Conservation (phyloP, 2,113 vertebrate species). For the Pangasianodon hypophthalmus region DNA sequence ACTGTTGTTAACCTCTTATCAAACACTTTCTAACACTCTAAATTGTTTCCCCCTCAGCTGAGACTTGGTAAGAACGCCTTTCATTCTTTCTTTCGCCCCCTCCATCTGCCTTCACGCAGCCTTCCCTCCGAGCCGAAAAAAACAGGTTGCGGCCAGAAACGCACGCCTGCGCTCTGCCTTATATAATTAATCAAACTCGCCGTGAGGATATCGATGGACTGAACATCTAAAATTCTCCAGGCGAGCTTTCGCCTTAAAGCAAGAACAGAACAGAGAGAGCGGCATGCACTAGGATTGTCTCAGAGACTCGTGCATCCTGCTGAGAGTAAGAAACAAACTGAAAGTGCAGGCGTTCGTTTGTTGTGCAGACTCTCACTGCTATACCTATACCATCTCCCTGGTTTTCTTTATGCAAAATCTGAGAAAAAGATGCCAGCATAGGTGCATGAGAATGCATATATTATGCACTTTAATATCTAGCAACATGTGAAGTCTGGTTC, state of each 20-base stretch:
- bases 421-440: slow-evolving; percentile 26
- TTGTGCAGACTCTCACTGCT: slow-evolving; percentile 28
- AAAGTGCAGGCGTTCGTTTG: slow-evolving; percentile 32
- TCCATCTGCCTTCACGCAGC: slow-evolving; percentile 55
- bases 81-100: slow-evolving; percentile 46
- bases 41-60: slow-evolving; percentile 53
- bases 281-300: slow-evolving; percentile 22
- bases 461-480: slow-evolving; percentile 33
- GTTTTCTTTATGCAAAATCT: slow-evolving; percentile 33
- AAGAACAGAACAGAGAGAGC: slow-evolving; percentile 38
- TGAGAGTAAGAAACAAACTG: slow-evolving; percentile 37
- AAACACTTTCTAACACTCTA: slow-evolving; percentile 52
- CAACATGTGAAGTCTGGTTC: not conserved
- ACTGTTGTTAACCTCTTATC: slow-evolving; percentile 59
- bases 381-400: slow-evolving; percentile 9
- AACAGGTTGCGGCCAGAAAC: slow-evolving; percentile 53
- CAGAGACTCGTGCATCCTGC: slow-evolving; percentile 30
- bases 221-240: slow-evolving; percentile 50
- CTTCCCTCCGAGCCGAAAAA: slow-evolving; percentile 46
- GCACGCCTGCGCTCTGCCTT: slow-evolving; percentile 45
- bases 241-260: slow-evolving; percentile 44
- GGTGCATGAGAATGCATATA: slow-evolving; percentile 49
- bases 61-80: slow-evolving; percentile 55
- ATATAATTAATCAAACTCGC: slow-evolving; percentile 57
- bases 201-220: slow-evolving; percentile 45